phyloP scores from a whole-genome alignment of 1,140 invertebrate species.

The Neelides sp. region DNA sequence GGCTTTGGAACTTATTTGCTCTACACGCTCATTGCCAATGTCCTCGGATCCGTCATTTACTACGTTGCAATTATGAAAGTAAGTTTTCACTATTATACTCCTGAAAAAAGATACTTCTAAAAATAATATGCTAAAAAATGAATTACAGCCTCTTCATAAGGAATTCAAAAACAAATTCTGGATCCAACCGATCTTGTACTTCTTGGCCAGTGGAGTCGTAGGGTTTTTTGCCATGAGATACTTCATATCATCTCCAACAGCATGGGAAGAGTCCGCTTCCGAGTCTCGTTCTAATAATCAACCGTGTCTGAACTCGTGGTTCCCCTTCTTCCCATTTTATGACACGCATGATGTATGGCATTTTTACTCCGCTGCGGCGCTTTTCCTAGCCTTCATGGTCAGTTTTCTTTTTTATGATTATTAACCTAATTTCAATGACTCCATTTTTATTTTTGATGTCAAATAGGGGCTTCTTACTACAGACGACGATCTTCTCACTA shows the following conservation, averaged over 20 bases:
- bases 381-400: constrained; percentile 28
- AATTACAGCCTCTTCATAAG: constrained; percentile 18
- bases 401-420: background rate
- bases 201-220: constrained; percentile 14
- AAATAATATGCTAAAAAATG: background rate
- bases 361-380: constrained; percentile 22
- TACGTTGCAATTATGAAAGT: constrained; percentile 29
- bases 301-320: constrained; percentile 19
- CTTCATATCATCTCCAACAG: constrained; percentile 16
- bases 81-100: too few relatives aligned
- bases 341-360: constrained; percentile 28
- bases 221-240: constrained; percentile 19
- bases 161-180: constrained; percentile 28
- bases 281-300: constrained; percentile 22
- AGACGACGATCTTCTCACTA: constrained; percentile 24
- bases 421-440: background rate
- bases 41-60: constrained; percentile 18
- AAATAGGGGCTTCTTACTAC: constrained; percentile 25
- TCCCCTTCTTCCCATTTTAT: constrained; percentile 24
- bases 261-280: constrained; percentile 23
- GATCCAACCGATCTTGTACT: constrained; percentile 23
- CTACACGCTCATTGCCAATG: constrained; percentile 22
- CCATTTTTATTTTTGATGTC: constrained; percentile 1
- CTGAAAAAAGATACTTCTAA: constrained; percentile 1
- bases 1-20: constrained; percentile 26